phyloP scores from a whole-genome alignment of 2,888 invertebrate genomes.

The Thelaira solivaga region DNA sequence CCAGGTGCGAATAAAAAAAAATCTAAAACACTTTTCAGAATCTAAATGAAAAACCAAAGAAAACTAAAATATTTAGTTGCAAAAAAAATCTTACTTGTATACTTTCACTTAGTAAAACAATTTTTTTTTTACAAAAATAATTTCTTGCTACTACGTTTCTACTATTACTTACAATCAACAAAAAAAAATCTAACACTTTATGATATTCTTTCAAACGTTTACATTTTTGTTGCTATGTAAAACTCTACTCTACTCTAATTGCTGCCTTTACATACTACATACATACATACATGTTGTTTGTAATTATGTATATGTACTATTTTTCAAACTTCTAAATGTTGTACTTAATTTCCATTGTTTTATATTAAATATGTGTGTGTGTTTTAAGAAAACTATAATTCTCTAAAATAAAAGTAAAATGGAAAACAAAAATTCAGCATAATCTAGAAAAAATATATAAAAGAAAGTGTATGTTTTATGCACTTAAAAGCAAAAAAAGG shows the following conservation, averaged over 20 bases:
- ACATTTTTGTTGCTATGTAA: slow-evolving; percentile 27
- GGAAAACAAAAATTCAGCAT: slow-evolving; percentile 14
- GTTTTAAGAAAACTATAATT: neutral
- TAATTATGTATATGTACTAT: slow-evolving; percentile 34
- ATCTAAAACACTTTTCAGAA: slow-evolving; percentile 44
- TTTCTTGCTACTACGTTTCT: slow-evolving; percentile 18
- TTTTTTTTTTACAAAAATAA: slow-evolving; percentile 29
- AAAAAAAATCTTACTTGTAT: slow-evolving; percentile 21
- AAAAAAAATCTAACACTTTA: slow-evolving; percentile 28
- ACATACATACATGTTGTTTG: slow-evolving; percentile 50
- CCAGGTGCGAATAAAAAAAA: slow-evolving; percentile 83
- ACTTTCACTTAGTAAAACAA: slow-evolving; percentile 37
- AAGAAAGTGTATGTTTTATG: neutral
- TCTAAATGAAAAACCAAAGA: slow-evolving; percentile 7
- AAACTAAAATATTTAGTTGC: slow-evolving; percentile 16
- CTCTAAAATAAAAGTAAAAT: neutral
- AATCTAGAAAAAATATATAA: neutral
- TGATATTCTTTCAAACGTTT: slow-evolving; percentile 36
- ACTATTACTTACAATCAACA: slow-evolving; percentile 14
- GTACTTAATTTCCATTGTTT: slow-evolving; percentile 57
- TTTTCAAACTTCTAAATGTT: slow-evolving; percentile 53
- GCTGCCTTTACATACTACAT: slow-evolving; percentile 8
- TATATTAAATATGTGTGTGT: slow-evolving; percentile 27
- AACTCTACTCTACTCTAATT: neutral
- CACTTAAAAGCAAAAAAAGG: neutral